These are phyloP conservation scores for Cherax quadricarinatus DNA, from an alignment of 1,140 invertebrate species.

Conservation along the genomic window DNA sequence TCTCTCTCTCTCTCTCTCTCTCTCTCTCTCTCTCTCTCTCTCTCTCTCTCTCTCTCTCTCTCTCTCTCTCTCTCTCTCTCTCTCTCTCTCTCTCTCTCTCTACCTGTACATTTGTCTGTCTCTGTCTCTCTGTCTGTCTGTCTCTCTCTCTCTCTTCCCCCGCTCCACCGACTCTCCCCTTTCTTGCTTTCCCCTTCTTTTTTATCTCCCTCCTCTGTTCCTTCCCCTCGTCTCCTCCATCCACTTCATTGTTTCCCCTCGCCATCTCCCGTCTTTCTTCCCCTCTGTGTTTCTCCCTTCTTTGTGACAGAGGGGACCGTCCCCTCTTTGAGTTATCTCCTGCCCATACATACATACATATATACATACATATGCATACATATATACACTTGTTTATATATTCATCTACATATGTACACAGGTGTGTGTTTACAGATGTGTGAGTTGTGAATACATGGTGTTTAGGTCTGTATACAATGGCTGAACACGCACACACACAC, in stretches of 20 bases:
- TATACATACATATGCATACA: no score
- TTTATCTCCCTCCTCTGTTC: background rate
- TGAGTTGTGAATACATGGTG: no score
- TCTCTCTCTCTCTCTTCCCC: background rate
- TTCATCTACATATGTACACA: no score
- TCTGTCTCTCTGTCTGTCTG: background rate
- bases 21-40: background rate
- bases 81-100: background rate
- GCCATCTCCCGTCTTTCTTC: slow-evolving; percentile 9
- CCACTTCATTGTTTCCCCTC: slow-evolving; percentile 1
- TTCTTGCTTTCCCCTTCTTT: background rate
- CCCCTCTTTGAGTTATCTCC: background rate
- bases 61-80: background rate
- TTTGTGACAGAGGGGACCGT: background rate
- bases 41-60: background rate
- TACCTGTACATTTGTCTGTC: background rate
- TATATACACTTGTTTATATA: no score
- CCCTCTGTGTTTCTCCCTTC: background rate
- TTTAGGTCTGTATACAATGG: no score
- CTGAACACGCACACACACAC: no score
- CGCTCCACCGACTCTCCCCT: background rate
- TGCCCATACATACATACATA: background rate
- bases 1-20: background rate
- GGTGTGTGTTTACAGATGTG: no score
- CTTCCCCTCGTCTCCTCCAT: slow-evolving; percentile 2